Percentiles rank a stretch among this genome's conserved stretches.
Evolutionary conservation across 2,113 vertebrate species (phyloP).

Genomic region (Eclectus roratus): DNA sequence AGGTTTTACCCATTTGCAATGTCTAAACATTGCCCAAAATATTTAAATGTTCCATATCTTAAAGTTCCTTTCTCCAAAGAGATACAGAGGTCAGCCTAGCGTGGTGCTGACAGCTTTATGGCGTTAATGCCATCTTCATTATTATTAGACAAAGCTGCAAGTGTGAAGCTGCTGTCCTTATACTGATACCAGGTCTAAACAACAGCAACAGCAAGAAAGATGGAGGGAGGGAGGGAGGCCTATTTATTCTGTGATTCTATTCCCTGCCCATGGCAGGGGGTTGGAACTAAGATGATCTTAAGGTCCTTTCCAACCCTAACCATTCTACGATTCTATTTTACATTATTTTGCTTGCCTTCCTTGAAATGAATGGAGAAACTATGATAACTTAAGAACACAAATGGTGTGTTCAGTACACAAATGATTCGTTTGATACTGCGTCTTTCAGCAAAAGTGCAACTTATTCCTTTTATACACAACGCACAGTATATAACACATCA

Average conservation of each 20-base stretch:
- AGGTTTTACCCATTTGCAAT: not conserved
- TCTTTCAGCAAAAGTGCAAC: not conserved
- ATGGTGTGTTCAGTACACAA: not conserved
- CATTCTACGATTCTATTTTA: not conserved
- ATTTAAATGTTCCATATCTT: not conserved
- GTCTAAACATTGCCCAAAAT: not conserved
- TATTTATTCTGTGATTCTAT: not conserved
- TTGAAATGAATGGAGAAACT: not conserved
- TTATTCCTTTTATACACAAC: not conserved
- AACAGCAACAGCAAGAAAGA: not conserved
- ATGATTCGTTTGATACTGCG: not conserved
- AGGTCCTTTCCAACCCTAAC: not conserved
- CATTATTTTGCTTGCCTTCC: not conserved
- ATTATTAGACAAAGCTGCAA: not conserved
- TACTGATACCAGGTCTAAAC: not conserved
- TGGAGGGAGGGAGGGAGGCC: not conserved
- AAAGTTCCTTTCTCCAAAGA: not conserved
- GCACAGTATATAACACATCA: not conserved
- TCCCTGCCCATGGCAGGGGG: not conserved
- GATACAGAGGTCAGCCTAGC: not conserved
- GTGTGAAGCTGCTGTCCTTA: not conserved
- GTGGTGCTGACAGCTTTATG: not conserved
- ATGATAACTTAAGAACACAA: not conserved
- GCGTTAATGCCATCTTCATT: conserved; percentile 1
- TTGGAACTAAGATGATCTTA: not conserved